phyloP scores from a whole-genome alignment of 2,113 vertebrate genomes.

The Microtus montanus region DNA sequence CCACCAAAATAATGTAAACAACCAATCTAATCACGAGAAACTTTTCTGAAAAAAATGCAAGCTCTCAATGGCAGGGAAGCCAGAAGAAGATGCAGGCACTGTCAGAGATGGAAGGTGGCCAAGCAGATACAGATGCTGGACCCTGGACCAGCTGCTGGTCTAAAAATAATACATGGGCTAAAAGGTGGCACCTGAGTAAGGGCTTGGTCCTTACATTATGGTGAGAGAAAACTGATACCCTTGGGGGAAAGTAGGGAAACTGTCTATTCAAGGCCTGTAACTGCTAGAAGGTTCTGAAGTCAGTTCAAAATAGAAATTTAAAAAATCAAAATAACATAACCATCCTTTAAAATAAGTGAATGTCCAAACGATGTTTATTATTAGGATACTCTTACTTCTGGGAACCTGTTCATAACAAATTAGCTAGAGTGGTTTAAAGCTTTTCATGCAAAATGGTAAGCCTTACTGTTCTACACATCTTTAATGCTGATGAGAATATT shows the following conservation, averaged over 20 bases:
- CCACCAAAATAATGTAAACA: neutral
- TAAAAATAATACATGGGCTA: fast-evolving
- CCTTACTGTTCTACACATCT: neutral
- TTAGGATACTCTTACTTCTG: neutral
- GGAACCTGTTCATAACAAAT: neutral
- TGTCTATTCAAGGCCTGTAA: neutral
- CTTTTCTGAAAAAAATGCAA: neutral
- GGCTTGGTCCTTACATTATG: neutral
- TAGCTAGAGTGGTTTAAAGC: constrained; percentile 11
- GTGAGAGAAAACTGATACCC: neutral
- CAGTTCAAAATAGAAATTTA: neutral
- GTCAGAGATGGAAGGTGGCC: neutral
- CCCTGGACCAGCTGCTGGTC: neutral
- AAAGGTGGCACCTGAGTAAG: no score
- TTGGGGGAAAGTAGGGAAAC: neutral
- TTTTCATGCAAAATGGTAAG: neutral
- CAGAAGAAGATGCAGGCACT: neutral
- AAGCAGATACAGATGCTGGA: neutral
- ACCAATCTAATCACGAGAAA: neutral
- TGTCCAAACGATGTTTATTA: neutral
- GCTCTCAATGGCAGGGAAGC: neutral
- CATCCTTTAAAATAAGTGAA: neutral
- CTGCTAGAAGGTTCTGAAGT: neutral
- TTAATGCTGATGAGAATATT: neutral
- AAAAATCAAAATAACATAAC: neutral